Evolutionary conservation across 2,888 invertebrate species (phyloP).

Genomic region (Emmelina monodactyla): DNA sequence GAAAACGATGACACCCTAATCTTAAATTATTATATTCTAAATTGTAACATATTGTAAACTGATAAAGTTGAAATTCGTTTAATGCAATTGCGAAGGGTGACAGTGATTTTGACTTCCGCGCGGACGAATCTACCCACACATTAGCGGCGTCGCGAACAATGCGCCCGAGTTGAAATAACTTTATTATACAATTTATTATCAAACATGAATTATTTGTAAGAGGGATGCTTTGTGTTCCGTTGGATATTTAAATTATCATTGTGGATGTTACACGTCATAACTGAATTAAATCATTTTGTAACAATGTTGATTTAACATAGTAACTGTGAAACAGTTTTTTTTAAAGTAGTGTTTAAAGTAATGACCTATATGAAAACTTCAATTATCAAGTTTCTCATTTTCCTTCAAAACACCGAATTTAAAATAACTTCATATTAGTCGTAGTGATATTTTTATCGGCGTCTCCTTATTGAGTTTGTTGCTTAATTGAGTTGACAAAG

Average conservation of each 20-base stretch:
- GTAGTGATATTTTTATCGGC: too few relatives aligned
- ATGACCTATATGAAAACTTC: too few relatives aligned
- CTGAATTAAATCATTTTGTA: too few relatives aligned
- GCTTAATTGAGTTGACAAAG: too few relatives aligned
- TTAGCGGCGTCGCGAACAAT: conserved; percentile 28
- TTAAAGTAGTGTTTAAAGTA: too few relatives aligned
- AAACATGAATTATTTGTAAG: background rate
- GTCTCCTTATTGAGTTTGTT: too few relatives aligned
- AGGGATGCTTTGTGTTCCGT: background rate
- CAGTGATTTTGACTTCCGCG: conserved; percentile 33
- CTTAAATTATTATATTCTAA: background rate
- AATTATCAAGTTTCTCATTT: too few relatives aligned
- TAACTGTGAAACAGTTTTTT: too few relatives aligned
- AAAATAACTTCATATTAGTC: too few relatives aligned
- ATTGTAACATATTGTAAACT: background rate
- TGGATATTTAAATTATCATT: background rate
- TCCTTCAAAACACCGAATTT: too few relatives aligned
- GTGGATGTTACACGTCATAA: too few relatives aligned
- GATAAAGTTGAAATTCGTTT: conserved; percentile 6
- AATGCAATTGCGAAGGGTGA: conserved; percentile 17
- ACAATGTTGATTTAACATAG: too few relatives aligned
- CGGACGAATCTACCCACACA: conserved; percentile 35
- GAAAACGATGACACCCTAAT: conserved; percentile 11
- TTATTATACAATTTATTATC: conserved; percentile 27
- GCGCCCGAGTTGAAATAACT: conserved; percentile 37